Base-by-base conservation (phyloP, 2,113 vertebrate species). In the Pteronura brasiliensis region DNA sequence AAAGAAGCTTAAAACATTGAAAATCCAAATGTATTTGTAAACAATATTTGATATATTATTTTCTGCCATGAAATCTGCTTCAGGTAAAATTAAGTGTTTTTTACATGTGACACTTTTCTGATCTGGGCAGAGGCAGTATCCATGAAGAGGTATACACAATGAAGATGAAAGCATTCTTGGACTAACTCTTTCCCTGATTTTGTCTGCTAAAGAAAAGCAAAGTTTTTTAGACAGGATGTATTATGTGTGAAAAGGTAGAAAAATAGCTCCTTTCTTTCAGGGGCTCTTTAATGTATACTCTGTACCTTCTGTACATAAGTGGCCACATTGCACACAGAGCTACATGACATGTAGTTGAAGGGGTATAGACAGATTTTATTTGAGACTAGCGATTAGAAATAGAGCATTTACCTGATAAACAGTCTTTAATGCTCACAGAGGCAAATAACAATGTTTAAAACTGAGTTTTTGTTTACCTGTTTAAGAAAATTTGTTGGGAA, bases 341-440 rank as follows among this genome's bases (percentile, higher is more conserved):
- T 44, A 3, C 6, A 4, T 0, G 1, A 1, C 27, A n/a, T 74
- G 34, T 49, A 8, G 3, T 15, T 4, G 21, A 67, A 36, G 27
- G 17, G 11, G 10, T 31, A 59, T 10, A 71, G 12, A 42, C 14
- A 25, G 17, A 0, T 44, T 80, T 80, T 44, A 44, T 36, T 21
- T 89, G 71, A 13, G 20, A 55, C 1, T 81, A 34, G n/a, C 2
- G 7, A 9, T 42, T 82, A 84, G 84, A n/a, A 42, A 55, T 18
- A 21, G 72, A 47, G 20, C 25, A 44, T 23, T 72, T 27, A 79
- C 52, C 36, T 44, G 7, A 20, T 11, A 87, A 74, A 14, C 4
- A 65, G 27, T 67, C 25, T 29, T 67, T 55, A 67, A 36, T 4
- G 14, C 4, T 55, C 23, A 21, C 0, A 9, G 39, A 42, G 14